Evolutionary conservation across 2,888 invertebrate genomes (phyloP).

Genomic region (Pasiphila rectangulata): DNA sequence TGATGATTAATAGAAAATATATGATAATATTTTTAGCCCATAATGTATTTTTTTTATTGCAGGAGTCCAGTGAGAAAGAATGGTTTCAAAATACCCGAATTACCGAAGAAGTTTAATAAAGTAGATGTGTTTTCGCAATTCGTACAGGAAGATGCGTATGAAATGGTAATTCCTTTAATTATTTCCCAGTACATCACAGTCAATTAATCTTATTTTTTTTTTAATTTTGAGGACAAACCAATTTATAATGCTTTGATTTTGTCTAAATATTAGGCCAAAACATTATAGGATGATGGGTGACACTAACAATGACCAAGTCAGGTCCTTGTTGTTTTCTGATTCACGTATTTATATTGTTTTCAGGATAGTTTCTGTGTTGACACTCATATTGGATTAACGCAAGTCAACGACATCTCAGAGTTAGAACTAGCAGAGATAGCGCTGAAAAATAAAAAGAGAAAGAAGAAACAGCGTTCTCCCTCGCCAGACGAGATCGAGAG

Average conservation of each 20-base stretch:
- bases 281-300: no score
- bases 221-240: no score
- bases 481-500: conserved; percentile 45
- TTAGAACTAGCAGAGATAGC: conserved; percentile 84
- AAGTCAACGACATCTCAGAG: conserved; percentile 72
- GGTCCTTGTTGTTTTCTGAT: no score
- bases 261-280: no score
- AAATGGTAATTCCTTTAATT: conserved; percentile 61
- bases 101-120: conserved; percentile 60
- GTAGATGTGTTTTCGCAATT: conserved; percentile 77
- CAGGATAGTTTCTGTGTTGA: conserved; percentile 85
- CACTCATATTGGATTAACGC: conserved; percentile 77
- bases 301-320: no score
- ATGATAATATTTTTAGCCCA: no score
- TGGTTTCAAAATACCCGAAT: conserved; percentile 82
- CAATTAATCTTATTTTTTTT: no score
- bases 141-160: conserved; percentile 74
- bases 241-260: no score
- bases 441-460: conserved; percentile 57
- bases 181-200: no score
- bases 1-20: no score
- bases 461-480: conserved; percentile 35
- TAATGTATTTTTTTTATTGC: conserved; percentile 35
- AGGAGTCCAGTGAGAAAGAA: conserved; percentile 82
- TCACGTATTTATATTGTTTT: conserved; percentile 16